These are phyloP conservation scores for Eclectus roratus DNA, from an alignment of 2,113 vertebrate species.

Conservation along the genomic window DNA sequence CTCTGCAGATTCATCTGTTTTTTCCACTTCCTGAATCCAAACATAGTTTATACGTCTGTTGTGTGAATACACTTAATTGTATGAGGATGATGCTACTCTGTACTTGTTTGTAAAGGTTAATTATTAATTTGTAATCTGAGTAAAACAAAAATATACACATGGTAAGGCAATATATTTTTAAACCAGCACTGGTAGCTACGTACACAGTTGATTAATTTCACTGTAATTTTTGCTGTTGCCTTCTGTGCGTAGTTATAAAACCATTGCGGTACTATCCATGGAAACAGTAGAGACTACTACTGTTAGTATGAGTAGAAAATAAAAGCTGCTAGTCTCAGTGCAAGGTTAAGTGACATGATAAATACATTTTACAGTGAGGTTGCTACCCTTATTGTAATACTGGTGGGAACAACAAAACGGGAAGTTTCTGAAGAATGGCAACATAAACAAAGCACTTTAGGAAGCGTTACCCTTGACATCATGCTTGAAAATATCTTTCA, in stretches of 20 bases:
- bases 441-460: neutral
- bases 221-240: neutral
- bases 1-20: neutral
- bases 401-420: neutral
- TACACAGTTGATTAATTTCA: neutral
- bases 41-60: neutral
- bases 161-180: neutral
- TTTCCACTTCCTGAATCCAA: neutral
- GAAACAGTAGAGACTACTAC: neutral
- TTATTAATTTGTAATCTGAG: neutral
- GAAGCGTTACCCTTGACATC: slow-evolving; percentile 12
- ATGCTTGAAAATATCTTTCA: neutral
- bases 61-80: neutral
- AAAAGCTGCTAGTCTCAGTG: slow-evolving; percentile 29
- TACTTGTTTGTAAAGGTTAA: neutral
- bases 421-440: neutral
- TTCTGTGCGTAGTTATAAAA: neutral
- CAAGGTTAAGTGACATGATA: neutral
- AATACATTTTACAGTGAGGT: neutral
- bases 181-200: neutral
- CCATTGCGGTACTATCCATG: neutral
- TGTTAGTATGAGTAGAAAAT: neutral
- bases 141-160: neutral
- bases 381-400: neutral
- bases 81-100: neutral